Evolutionary conservation across 2,888 invertebrate genomes (phyloP).

Genomic region (Mythimna albipuncta): DNA sequence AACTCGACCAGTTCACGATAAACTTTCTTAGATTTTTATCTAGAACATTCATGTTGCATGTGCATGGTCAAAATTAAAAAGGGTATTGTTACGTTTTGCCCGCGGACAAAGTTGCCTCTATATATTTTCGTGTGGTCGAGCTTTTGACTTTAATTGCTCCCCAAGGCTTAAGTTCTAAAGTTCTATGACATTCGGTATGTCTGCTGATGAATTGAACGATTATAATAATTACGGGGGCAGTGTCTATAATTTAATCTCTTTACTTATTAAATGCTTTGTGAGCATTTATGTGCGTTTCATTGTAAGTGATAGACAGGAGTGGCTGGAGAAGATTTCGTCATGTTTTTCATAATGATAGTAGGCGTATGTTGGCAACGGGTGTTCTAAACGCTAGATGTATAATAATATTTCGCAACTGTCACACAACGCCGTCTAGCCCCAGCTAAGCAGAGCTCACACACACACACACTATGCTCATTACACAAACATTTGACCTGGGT

Average conservation of each 20-base stretch:
- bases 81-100: conserved; percentile 53
- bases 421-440: too few relatives aligned
- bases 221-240: conserved; percentile 69
- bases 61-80: conserved; percentile 58
- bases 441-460: too few relatives aligned
- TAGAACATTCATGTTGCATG: conserved; percentile 36
- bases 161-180: conserved; percentile 74
- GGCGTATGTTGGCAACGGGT: neutral
- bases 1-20: conserved; percentile 27
- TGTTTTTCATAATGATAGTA: neutral
- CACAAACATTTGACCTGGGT: too few relatives aligned
- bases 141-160: conserved; percentile 82
- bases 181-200: conserved; percentile 71
- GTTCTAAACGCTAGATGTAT: neutral
- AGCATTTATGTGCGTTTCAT: conserved; percentile 12
- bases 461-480: too few relatives aligned
- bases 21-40: conserved; percentile 58
- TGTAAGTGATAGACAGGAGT: neutral
- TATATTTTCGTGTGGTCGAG: conserved; percentile 72
- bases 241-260: conserved; percentile 49
- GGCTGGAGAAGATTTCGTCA: neutral
- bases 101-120: conserved; percentile 50
- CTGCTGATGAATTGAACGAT: conserved; percentile 76
- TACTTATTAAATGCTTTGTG: conserved; percentile 21
- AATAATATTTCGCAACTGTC: too few relatives aligned